These are phyloP conservation scores for Brachionus paranguensis DNA, from an alignment of 1,140 invertebrate genomes.

Conservation along the genomic window DNA sequence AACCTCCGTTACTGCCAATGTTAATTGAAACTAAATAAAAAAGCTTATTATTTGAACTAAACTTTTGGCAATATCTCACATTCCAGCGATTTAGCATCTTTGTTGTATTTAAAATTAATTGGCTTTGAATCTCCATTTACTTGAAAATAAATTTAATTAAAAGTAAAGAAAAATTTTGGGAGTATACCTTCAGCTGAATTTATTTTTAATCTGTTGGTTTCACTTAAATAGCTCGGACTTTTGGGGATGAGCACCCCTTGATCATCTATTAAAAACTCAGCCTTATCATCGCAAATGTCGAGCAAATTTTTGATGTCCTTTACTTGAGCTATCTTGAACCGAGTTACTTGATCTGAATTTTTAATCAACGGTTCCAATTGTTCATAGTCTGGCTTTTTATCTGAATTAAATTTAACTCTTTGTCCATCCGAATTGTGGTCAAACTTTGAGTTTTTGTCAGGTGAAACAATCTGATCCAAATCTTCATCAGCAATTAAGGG, in stretches of 20 bases:
- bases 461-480: background rate
- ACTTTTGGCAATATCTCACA: background rate
- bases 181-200: background rate
- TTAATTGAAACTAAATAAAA: slow-evolving; percentile 11
- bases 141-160: background rate
- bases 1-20: background rate
- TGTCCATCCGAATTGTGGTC: background rate
- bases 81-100: slow-evolving; percentile 10
- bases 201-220: background rate
- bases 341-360: background rate
- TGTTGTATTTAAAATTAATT: slow-evolving; percentile 22
- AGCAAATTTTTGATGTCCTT: background rate
- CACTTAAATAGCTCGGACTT: background rate
- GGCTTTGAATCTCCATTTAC: background rate
- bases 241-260: background rate
- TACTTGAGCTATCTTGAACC: background rate
- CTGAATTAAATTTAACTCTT: background rate
- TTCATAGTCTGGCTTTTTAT: background rate
- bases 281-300: background rate
- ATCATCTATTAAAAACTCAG: background rate
- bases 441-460: background rate
- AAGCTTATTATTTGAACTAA: background rate
- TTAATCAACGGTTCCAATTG: background rate
- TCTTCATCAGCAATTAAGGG: slow-evolving; percentile 26
- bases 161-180: background rate